Evolutionary conservation across 2,888 invertebrate species (phyloP), one percentile per base, ranked within the genome.

Genomic region (Meghimatium bilineatum): DNA sequence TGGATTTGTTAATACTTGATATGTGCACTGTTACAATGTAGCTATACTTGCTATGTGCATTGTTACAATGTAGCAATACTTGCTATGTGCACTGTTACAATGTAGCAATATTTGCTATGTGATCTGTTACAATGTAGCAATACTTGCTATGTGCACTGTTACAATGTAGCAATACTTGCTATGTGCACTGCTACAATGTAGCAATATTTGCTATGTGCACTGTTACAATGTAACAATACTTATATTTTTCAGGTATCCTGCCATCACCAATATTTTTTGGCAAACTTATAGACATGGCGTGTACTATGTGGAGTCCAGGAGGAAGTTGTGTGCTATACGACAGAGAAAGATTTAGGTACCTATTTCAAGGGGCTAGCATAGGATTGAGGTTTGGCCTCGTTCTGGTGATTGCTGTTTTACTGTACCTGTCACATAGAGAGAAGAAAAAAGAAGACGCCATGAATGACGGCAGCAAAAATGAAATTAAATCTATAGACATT

Each of bases 261-360:
- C 74, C 82, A 10, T 78, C 81, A 5, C 81, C 78, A 5, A 26
- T 81, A 17, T 20, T 82, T 6, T 78, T 34, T 29, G 72, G 76
- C 14, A 78, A 38, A 32, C 32, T 81, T 34, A 72, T 83, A 52
- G 83, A 83, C 78, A 71, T 38, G 32, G 69, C 83, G 0, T 83
- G 83, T 63, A n/a, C 14, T 6, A 29, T 77, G 32, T 83, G 83
- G 83, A 52, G 36, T 49, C 67, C 71, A 14, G 34, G 78, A 10
- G 83, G 78, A 17, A 78, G 77, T 56, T 83, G 83, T 32, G 26
- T 83, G 71, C 34, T 83, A 29, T 78, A 83, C 32, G 69, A 83
- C 77, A 77, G 77, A 56, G 83, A 71, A 5, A 38, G 23, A 10
- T 78, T 78, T 52, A 6, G 83, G 29, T 77, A 32, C 72, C 0